Percentiles rank a stretch among this genome's conserved stretches.
These are phyloP conservation scores for Pocota personata DNA, from an alignment of 2,888 invertebrate species.

Conservation along the genomic window DNA sequence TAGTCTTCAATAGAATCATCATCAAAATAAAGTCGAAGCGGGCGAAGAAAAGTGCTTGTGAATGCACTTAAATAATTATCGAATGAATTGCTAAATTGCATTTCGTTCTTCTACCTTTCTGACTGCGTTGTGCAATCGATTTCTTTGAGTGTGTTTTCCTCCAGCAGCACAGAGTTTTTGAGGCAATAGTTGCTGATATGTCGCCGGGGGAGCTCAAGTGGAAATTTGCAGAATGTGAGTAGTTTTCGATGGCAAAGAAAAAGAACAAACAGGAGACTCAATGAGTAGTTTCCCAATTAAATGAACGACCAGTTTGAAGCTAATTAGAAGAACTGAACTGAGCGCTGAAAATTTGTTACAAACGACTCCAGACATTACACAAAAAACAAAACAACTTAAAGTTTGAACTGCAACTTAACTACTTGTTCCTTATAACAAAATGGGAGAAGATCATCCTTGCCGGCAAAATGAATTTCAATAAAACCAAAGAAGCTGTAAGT, in stretches of 20 bases:
- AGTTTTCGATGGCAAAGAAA: not conserved
- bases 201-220: not conserved
- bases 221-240: not conserved
- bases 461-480: no score
- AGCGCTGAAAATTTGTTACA: not conserved
- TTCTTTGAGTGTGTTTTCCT: not conserved
- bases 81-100: constrained; percentile 51
- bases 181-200: not conserved
- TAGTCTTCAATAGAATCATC: constrained; percentile 8
- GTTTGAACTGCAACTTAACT: no score
- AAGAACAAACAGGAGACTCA: not conserved
- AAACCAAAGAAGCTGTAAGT: no score
- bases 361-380: no score
- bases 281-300: not conserved
- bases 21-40: not conserved
- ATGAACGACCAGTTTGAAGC: not conserved
- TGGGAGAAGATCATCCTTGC: no score
- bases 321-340: not conserved
- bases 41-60: not conserved
- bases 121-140: not conserved
- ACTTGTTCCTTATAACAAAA: no score
- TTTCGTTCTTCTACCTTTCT: constrained; percentile 13
- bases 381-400: no score
- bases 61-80: constrained; percentile 57
- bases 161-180: not conserved